Evolutionary conservation across 2,113 vertebrate genomes (phyloP), one percentile per base, ranked within the genome.

Genomic region (Scartelaos histophorus): DNA sequence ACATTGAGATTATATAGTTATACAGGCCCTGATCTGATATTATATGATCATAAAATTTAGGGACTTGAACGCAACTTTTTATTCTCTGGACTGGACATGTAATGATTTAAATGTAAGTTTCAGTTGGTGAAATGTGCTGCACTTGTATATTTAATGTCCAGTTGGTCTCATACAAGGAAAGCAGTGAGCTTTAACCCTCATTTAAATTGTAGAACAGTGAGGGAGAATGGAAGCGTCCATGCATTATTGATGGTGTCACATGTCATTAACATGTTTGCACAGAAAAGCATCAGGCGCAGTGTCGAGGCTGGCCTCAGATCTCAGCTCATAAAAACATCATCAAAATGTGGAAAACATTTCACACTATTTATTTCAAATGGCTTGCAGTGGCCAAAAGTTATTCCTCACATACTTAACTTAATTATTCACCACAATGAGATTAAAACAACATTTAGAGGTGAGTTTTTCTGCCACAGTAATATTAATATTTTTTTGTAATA

Each of bases 191-290:
- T 90, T 87, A 87, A 91, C 82, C 81, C 84, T 88, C 79, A 86
- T 90, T 90, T 89, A 81, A 84, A 90, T 88, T 85, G 75, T 85
- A 86, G 86, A 79, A 88, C 84, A 81, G 82, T 82, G 84, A 88
- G 70, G 72, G 74, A 76, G 74, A 82, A 73, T 84, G 58, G 79
- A 78, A 81, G 78, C 71, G 75, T 75, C 58, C 16, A 77, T 90
- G 69, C 61, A 91, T 90, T 87, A 91, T 92, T 91, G 67, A 91
- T 86, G 25, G 24, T 46, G 24, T 74, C 74, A 56, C 77, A 66
- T 88, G 81, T 75, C 62, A 34, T 79, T 76, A 74, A 17, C 73
- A 77, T 69, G 58, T 75, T 80, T 83, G 38, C 15, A 35, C 45
- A 29, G 58, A 81, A 80, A 79, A 73, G 24, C 57, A 67, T 56